Evolutionary conservation across 2,888 invertebrate genomes (phyloP).

Genomic region (Pyralis farinalis): DNA sequence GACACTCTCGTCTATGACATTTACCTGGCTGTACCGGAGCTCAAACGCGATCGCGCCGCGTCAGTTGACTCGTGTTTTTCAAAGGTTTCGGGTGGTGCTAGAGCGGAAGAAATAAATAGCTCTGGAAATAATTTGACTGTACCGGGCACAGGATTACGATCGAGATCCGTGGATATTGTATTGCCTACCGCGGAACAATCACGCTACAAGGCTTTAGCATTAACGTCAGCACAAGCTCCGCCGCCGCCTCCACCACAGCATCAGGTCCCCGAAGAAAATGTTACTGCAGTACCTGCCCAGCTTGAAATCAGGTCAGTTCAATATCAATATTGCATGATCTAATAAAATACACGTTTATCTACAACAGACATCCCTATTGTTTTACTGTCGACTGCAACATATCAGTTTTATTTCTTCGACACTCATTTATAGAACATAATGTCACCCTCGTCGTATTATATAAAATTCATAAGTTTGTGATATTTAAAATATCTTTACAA

Average conservation of each 20-base stretch:
- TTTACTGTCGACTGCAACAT: not conserved
- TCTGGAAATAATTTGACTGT: conserved; percentile 83
- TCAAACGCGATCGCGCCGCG: conserved; percentile 91
- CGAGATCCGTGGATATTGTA: conserved; percentile 93
- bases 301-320: conserved; percentile 57
- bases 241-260: conserved; percentile 37
- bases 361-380: too few relatives aligned
- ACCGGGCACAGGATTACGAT: conserved; percentile 87
- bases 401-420: too few relatives aligned
- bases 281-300: conserved; percentile 30
- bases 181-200: conserved; percentile 92
- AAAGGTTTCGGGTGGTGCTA: conserved; percentile 86
- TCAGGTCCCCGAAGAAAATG: conserved; percentile 34
- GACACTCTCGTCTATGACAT: conserved; percentile 84
- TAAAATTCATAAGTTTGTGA: too few relatives aligned
- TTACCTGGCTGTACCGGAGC: conserved; percentile 90
- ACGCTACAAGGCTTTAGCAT: conserved; percentile 90
- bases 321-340: not conserved
- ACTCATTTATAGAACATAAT: too few relatives aligned
- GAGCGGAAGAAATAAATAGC: conserved; percentile 86
- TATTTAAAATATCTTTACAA: too few relatives aligned
- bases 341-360: not conserved
- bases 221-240: conserved; percentile 78
- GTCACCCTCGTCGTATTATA: too few relatives aligned
- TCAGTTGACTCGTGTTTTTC: conserved; percentile 94